A percentile compares a stretch with the other conserved stretches of the same genome.
Evolutionary conservation across 2,113 vertebrate genomes (phyloP).

Genomic region (Gymnobelideus leadbeateri): DNA sequence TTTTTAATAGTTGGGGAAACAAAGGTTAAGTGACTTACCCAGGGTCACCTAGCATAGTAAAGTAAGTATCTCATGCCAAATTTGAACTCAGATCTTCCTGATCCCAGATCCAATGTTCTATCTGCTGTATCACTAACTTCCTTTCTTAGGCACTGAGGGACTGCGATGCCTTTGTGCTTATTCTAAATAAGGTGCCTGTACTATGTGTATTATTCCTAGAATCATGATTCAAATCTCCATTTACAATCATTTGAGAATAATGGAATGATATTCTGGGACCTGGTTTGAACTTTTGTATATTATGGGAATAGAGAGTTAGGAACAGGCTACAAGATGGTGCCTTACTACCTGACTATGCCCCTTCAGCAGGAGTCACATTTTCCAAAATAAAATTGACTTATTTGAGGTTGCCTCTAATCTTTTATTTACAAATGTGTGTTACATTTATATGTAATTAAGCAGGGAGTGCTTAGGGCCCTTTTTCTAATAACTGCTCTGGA

Average conservation of each 20-base stretch:
- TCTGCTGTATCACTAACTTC: neutral
- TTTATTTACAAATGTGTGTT: conserved; percentile 33
- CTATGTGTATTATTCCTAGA: conserved; percentile 41
- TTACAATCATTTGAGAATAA: conserved; percentile 24
- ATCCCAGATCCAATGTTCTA: neutral
- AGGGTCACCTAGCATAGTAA: too few relatives aligned
- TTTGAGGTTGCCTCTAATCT: conserved; percentile 39
- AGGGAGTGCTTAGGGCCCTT: neutral
- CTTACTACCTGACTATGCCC: neutral
- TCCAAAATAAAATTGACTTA: conserved; percentile 35
- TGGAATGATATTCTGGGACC: conserved; percentile 45
- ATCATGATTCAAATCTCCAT: conserved; percentile 32
- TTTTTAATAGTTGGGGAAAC: too few relatives aligned
- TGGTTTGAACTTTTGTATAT: conserved; percentile 37
- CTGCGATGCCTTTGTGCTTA: neutral
- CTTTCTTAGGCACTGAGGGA: neutral
- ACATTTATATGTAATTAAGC: neutral
- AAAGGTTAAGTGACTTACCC: too few relatives aligned
- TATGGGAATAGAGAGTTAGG: conserved; percentile 9
- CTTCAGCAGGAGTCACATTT: neutral
- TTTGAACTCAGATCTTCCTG: neutral
- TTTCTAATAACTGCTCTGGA: neutral
- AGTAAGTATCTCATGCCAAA: neutral
- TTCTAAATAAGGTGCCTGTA: neutral
- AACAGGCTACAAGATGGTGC: conserved; percentile 5